phyloP scores from a whole-genome alignment of 2,797 vertebrate genomes.

The Danio tinwini region DNA sequence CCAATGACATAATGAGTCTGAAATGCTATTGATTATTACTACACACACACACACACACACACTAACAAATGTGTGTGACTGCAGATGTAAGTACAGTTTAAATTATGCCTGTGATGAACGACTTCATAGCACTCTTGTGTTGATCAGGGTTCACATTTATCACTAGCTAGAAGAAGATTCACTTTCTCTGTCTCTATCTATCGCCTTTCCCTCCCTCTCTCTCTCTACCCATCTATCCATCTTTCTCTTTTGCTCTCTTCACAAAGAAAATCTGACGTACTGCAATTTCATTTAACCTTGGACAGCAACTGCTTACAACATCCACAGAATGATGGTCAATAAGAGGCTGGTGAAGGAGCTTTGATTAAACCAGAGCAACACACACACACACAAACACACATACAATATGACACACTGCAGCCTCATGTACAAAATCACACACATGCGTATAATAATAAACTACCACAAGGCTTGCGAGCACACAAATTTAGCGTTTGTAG shows the following conservation, averaged over 20 bases:
- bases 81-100: slow-evolving; percentile 92
- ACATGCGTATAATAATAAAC: slow-evolving; percentile 24
- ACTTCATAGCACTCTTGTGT: slow-evolving; percentile 86
- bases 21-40: not conserved
- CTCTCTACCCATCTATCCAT: not conserved
- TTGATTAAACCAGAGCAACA: slow-evolving; percentile 57
- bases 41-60: slow-evolving; percentile 40
- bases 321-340: slow-evolving; percentile 86
- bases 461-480: not conserved
- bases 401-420: slow-evolving; percentile 22
- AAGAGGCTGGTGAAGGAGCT: slow-evolving; percentile 62
- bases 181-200: slow-evolving; percentile 28
- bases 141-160: slow-evolving; percentile 79
- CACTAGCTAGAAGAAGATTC: slow-evolving; percentile 58
- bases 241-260: slow-evolving; percentile 57
- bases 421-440: slow-evolving; percentile 11
- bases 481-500: slow-evolving; percentile 9
- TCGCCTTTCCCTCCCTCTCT: not conserved
- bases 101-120: slow-evolving; percentile 95
- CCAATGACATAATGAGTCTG: not conserved
- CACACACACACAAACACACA: slow-evolving; percentile 25
- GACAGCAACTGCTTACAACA: slow-evolving; percentile 85
- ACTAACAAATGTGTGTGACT: slow-evolving; percentile 59
- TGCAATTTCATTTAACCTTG: slow-evolving; percentile 92
- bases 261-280: slow-evolving; percentile 81